Conservation (phyloP, 2,113 vertebrate genomes). For the Pelodiscus sinensis region DNA sequence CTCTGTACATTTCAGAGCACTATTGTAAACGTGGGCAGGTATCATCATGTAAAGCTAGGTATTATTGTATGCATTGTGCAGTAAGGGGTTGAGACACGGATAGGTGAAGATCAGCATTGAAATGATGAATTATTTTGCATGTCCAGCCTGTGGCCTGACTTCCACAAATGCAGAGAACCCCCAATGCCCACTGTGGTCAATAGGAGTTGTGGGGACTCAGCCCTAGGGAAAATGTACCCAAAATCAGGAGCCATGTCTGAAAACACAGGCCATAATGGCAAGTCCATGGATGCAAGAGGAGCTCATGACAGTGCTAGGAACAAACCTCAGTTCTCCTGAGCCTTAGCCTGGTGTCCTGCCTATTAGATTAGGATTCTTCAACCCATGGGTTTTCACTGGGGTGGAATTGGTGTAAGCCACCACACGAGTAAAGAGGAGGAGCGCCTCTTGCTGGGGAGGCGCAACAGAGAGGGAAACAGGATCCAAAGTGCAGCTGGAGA, state of each 20-base stretch:
- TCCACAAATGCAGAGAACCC: neutral
- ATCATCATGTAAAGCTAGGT: neutral
- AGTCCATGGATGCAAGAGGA: neutral
- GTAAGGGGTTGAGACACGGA: neutral
- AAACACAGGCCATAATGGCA: neutral
- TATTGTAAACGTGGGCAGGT: neutral
- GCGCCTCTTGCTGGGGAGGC: neutral
- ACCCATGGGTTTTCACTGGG: conserved; percentile 12
- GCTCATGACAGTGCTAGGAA: neutral
- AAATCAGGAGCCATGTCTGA: neutral
- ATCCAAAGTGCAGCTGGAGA: neutral
- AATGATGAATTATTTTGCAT: neutral
- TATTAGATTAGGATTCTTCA: neutral
- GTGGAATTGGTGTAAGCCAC: neutral
- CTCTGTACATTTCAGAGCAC: neutral
- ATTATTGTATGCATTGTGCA: neutral
- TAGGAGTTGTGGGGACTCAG: neutral
- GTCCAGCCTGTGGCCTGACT: neutral
- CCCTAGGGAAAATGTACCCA: neutral
- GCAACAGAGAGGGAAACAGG: neutral
- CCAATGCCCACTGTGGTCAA: neutral
- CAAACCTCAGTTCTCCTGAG: neutral
- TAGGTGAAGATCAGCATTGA: neutral
- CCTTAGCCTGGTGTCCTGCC: neutral
- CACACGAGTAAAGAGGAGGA: neutral